phyloP scores from a whole-genome alignment of 2,888 invertebrate genomes.

The Agrotis puta region DNA sequence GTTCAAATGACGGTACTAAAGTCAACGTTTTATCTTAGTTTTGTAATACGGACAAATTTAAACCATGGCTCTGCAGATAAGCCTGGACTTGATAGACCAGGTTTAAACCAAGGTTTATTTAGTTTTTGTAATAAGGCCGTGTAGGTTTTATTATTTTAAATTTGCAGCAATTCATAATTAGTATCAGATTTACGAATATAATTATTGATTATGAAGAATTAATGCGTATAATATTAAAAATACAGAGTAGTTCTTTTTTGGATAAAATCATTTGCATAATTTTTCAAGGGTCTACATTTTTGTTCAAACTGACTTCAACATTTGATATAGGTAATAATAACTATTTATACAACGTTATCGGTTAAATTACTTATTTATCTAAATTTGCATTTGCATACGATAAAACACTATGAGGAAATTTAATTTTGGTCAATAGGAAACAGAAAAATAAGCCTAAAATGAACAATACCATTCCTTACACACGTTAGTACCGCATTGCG shows the following conservation, averaged over 20 bases:
- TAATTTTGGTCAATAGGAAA: not conserved
- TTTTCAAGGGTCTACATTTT: too few relatives aligned
- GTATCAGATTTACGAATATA: not conserved
- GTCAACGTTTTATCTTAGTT: too few relatives aligned
- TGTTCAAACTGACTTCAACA: not conserved
- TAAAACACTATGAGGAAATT: constrained; percentile 7
- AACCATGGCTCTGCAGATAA: too few relatives aligned
- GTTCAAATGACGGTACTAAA: too few relatives aligned
- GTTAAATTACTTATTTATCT: not conserved
- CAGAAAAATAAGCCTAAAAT: constrained; percentile 8
- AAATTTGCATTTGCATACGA: not conserved
- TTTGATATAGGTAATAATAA: not conserved
- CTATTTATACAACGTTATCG: not conserved
- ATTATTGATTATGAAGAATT: too few relatives aligned
- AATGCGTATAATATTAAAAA: too few relatives aligned
- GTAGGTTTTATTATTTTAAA: not conserved
- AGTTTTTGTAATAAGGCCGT: too few relatives aligned
- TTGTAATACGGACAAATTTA: too few relatives aligned
- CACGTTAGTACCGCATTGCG: constrained; percentile 72
- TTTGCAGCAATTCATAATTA: not conserved
- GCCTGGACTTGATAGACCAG: too few relatives aligned
- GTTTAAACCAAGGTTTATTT: too few relatives aligned
- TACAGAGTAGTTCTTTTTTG: too few relatives aligned
- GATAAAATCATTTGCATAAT: too few relatives aligned
- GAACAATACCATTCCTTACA: constrained; percentile 49